phyloP scores from a whole-genome alignment of 2,113 vertebrate genomes.

The Sorex fumeus region DNA sequence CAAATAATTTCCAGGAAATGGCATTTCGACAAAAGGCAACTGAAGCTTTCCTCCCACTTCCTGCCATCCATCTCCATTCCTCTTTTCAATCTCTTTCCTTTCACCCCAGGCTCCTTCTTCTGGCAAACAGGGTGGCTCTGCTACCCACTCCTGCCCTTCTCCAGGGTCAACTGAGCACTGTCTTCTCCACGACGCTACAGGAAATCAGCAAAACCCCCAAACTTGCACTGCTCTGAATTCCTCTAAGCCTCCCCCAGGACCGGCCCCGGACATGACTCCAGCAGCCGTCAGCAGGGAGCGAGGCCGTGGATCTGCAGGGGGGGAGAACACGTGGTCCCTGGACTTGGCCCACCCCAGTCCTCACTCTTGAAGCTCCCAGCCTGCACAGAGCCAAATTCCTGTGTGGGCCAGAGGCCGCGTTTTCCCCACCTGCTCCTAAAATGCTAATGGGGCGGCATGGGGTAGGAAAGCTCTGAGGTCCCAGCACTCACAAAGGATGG shows the following conservation, averaged over 20 bases:
- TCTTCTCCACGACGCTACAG: conserved; percentile 51
- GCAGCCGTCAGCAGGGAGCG: conserved; percentile 63
- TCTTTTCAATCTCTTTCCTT: conserved; percentile 20
- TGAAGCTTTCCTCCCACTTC: conserved; percentile 77
- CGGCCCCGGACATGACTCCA: conserved; percentile 66
- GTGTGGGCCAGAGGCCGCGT: background rate
- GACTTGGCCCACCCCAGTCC: background rate
- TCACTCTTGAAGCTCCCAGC: background rate
- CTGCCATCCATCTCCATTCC: conserved; percentile 74
- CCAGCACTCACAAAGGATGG: background rate
- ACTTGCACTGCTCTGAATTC: conserved; percentile 69
- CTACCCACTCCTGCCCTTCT: conserved; percentile 50
- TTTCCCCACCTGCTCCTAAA: background rate
- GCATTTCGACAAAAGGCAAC: conserved; percentile 58
- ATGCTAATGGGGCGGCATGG: background rate
- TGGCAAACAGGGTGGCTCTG: conserved; percentile 27
- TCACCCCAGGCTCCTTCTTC: conserved; percentile 41
- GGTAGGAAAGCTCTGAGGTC: background rate
- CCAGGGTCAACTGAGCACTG: conserved; percentile 49
- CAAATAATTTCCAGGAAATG: conserved; percentile 71
- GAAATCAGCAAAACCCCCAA: conserved; percentile 55
- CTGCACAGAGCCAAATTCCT: background rate
- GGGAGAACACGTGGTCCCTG: no score
- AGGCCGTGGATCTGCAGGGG: background rate
- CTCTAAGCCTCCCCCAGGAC: conserved; percentile 54